Evolutionary conservation across 30 jellyfish, hydroid and myxozoan species (phyloP).

Genomic region (Cassiopea xamachana): DNA sequence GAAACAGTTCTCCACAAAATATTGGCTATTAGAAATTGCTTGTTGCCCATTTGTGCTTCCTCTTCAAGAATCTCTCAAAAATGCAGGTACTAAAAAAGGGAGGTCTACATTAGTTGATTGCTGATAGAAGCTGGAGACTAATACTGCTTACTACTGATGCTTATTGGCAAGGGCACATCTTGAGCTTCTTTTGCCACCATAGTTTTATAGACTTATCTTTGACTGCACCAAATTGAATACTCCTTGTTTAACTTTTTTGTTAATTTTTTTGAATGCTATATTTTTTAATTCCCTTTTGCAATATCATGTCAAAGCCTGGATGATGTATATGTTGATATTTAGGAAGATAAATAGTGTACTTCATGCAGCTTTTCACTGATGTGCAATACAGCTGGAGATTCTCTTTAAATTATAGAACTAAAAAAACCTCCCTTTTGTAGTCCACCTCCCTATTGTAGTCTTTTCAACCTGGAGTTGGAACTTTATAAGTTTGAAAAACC

Average conservation of each 20-base stretch:
- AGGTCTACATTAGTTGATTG: neutral
- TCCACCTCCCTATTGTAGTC: conserved; percentile 14
- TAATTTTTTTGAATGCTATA: neutral
- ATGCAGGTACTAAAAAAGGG: neutral
- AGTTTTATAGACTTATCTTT: conserved; percentile 16
- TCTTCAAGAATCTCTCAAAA: neutral
- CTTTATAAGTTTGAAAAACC: neutral
- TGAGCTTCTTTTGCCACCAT: neutral
- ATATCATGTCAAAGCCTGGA: neutral
- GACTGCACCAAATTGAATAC: neutral
- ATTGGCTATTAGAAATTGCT: neutral
- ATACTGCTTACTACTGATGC: neutral
- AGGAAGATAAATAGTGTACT: neutral
- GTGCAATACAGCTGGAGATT: conserved; percentile 8
- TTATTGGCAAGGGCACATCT: neutral
- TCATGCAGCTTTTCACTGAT: neutral
- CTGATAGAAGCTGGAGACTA: neutral
- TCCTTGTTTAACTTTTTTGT: neutral
- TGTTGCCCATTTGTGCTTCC: neutral
- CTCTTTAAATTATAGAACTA: neutral
- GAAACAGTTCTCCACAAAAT: neutral
- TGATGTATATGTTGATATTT: neutral
- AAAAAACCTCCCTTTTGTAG: conserved; percentile 3
- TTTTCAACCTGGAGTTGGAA: neutral
- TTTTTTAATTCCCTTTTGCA: neutral